phyloP scores from a whole-genome alignment of 2,888 invertebrate species.

The Rotaria macrura region DNA sequence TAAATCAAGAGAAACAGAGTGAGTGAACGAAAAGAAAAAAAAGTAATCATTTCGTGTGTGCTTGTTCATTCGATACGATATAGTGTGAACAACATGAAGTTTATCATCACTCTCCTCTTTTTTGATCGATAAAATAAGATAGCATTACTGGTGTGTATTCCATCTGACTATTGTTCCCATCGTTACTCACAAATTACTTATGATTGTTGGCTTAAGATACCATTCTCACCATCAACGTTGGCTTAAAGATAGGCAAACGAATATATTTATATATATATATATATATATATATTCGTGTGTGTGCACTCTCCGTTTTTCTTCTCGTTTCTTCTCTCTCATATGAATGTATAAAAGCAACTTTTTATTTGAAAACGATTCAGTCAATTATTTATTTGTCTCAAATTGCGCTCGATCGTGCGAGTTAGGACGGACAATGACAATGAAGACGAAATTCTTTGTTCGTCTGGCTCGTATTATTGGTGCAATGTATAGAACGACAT shows the following conservation, averaged over 20 bases:
- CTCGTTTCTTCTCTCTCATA: background rate
- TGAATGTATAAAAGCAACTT: background rate
- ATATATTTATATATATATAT: background rate
- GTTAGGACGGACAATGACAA: conserved; percentile 15
- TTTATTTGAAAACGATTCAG: background rate
- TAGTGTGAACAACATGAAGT: background rate
- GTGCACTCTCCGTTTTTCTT: background rate
- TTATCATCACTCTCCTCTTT: background rate
- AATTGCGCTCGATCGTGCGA: conserved; percentile 11
- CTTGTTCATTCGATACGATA: background rate
- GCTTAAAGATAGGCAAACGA: conserved; percentile 8
- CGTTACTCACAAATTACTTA: background rate
- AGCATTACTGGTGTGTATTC: background rate
- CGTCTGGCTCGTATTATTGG: conserved; percentile 15
- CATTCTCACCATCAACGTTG: background rate
- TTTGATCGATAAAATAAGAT: conserved; percentile 3
- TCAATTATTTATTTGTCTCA: background rate
- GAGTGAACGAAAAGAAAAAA: background rate
- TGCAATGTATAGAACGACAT: background rate
- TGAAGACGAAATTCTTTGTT: background rate
- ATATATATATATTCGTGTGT: background rate
- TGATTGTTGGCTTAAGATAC: conserved; percentile 3
- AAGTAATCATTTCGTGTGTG: background rate
- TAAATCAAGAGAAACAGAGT: background rate
- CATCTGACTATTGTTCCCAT: conserved; percentile 1